Evolutionary conservation across 1,140 invertebrate species (phyloP).

Genomic region (Spodoptera frugiperda): DNA sequence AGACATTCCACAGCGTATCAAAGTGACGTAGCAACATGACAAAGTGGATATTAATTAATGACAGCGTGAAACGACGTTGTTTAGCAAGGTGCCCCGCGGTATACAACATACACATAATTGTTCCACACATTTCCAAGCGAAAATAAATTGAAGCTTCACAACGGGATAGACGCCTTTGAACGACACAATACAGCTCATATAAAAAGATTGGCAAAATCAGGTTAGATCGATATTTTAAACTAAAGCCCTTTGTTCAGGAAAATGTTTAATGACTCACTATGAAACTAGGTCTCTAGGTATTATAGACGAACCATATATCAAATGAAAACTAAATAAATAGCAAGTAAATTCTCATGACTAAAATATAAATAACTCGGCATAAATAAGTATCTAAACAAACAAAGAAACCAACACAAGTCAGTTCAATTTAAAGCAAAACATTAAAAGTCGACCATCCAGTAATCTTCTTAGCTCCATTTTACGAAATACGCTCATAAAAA

Average conservation of each 20-base stretch:
- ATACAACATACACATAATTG: conserved; percentile 28
- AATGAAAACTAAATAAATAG: too few relatives aligned
- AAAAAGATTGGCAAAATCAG: neutral
- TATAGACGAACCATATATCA: too few relatives aligned
- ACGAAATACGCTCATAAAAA: conserved; percentile 10
- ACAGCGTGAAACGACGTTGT: conserved; percentile 24
- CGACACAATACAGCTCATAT: conserved; percentile 15
- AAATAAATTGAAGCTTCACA: conserved; percentile 9
- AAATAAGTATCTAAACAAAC: neutral
- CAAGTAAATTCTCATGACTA: too few relatives aligned
- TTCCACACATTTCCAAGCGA: neutral
- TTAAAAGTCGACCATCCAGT: conserved; percentile 6
- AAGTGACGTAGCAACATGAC: conserved; percentile 3
- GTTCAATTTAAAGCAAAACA: conserved; percentile 14
- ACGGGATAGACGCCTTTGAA: conserved; percentile 2
- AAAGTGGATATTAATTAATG: conserved; percentile 39
- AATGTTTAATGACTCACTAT: too few relatives aligned
- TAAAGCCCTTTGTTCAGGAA: too few relatives aligned
- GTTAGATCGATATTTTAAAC: neutral
- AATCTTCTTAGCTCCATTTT: conserved; percentile 15
- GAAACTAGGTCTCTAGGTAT: too few relatives aligned
- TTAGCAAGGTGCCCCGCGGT: conserved; percentile 21
- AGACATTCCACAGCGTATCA: neutral
- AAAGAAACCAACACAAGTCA: neutral
- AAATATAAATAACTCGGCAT: too few relatives aligned